A percentile compares a stretch with the other conserved stretches of the same genome.
Evolutionary conservation across 2,797 vertebrate genomes (phyloP).

Genomic region (Nannoperca australis): DNA sequence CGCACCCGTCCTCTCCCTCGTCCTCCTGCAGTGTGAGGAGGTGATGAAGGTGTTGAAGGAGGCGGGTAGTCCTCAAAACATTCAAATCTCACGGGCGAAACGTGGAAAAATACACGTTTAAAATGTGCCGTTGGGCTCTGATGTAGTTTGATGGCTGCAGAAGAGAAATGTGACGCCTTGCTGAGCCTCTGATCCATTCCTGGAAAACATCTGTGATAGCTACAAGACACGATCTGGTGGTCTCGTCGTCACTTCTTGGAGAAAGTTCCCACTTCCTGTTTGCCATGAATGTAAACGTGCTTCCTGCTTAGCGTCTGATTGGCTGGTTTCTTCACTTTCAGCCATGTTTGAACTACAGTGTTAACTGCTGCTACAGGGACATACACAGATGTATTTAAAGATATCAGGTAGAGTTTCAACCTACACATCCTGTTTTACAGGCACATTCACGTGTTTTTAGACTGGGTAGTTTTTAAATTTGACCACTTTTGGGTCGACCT

Average conservation of each 20-base stretch:
- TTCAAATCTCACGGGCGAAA: not conserved
- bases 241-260: not conserved
- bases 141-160: not conserved
- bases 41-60: too few relatives aligned
- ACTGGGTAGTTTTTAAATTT: not conserved
- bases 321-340: too few relatives aligned
- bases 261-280: constrained; percentile 1
- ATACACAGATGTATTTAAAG: too few relatives aligned
- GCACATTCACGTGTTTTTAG: not conserved
- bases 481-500: not conserved
- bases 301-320: constrained; percentile 2
- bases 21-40: too few relatives aligned
- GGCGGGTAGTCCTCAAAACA: too few relatives aligned
- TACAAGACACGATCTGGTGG: not conserved
- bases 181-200: not conserved
- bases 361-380: too few relatives aligned
- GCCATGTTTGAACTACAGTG: not conserved
- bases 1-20: too few relatives aligned
- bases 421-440: not conserved
- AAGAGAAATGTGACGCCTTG: not conserved
- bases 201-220: not conserved
- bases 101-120: not conserved
- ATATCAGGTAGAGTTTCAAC: not conserved
- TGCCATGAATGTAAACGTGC: constrained; percentile 10
- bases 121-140: not conserved